phyloP scores from a whole-genome alignment of 2,113 vertebrate genomes.

The Prietella phreatophila region DNA sequence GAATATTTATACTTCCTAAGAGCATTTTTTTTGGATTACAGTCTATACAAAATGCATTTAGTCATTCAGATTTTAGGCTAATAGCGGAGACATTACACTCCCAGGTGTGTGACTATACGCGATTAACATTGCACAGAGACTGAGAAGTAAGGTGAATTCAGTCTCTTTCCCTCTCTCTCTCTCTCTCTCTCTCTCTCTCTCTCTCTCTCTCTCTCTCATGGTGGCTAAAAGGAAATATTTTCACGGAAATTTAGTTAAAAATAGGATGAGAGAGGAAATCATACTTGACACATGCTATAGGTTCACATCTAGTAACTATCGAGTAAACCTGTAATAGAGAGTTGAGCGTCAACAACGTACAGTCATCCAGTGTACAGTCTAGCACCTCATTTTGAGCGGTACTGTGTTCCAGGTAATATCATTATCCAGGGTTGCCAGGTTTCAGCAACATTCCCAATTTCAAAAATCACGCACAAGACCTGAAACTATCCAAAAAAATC shows the following conservation, averaged over 20 bases:
- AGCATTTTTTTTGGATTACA: constrained; percentile 38
- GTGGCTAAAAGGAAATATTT: constrained; percentile 26
- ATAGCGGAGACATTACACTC: constrained; percentile 39
- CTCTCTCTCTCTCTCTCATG: constrained; percentile 2
- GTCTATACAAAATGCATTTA: constrained; percentile 45
- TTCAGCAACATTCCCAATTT: not conserved
- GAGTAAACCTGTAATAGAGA: not conserved
- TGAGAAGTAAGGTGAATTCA: constrained; percentile 37
- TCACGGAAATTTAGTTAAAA: not conserved
- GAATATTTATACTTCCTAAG: constrained; percentile 30
- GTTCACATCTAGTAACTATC: not conserved
- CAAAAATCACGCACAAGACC: not conserved
- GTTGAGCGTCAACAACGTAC: not conserved
- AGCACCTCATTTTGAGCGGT: not conserved
- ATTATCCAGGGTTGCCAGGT: not conserved
- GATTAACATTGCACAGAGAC: constrained; percentile 45
- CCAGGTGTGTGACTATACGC: constrained; percentile 30
- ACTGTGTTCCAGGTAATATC: not conserved
- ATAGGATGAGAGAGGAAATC: not conserved
- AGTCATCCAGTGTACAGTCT: not conserved
- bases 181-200: not conserved
- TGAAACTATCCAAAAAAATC: not conserved
- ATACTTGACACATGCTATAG: not conserved
- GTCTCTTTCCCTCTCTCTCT: constrained; percentile 1
- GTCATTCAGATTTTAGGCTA: constrained; percentile 41